Conservation (phyloP, 2,797 vertebrate species). For the Melanogrammus aeglefinus region DNA sequence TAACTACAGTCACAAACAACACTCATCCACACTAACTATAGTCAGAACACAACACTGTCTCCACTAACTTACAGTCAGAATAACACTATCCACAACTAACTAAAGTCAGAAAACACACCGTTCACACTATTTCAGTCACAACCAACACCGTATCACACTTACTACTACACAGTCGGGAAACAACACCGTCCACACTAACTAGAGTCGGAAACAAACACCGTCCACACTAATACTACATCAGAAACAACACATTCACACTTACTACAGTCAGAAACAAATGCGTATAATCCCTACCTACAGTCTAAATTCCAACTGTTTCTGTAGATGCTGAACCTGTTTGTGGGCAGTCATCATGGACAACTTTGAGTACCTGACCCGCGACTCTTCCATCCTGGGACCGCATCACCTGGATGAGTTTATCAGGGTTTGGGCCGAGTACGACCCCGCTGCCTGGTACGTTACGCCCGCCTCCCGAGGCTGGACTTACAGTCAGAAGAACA, state of each 20-base stretch:
- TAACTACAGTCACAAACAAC: constrained; percentile 61
- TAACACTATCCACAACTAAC: neutral
- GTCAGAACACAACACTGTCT: neutral
- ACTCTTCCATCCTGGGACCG: constrained; percentile 95
- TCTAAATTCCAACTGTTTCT: constrained; percentile 29
- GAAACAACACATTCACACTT: no score
- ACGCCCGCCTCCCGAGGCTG: constrained; percentile 14
- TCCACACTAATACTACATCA: neutral
- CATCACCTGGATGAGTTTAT: constrained; percentile 97
- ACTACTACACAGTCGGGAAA: no score
- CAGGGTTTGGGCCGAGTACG: constrained; percentile 96
- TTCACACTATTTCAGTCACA: neutral
- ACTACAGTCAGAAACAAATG: no score
- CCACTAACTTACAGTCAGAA: neutral
- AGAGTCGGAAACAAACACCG: neutral
- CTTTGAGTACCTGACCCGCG: constrained; percentile 94
- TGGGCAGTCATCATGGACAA: constrained; percentile 99
- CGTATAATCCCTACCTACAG: neutral
- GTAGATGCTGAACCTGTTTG: constrained; percentile 97
- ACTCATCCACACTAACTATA: neutral
- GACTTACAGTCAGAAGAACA: neutral
- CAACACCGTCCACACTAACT: neutral
- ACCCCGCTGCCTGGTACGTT: constrained; percentile 95
- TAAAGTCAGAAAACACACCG: neutral
- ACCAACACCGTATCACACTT: no score